Base-by-base conservation (phyloP, 2,797 vertebrate species). In the Limnodromus scolopaceus region DNA sequence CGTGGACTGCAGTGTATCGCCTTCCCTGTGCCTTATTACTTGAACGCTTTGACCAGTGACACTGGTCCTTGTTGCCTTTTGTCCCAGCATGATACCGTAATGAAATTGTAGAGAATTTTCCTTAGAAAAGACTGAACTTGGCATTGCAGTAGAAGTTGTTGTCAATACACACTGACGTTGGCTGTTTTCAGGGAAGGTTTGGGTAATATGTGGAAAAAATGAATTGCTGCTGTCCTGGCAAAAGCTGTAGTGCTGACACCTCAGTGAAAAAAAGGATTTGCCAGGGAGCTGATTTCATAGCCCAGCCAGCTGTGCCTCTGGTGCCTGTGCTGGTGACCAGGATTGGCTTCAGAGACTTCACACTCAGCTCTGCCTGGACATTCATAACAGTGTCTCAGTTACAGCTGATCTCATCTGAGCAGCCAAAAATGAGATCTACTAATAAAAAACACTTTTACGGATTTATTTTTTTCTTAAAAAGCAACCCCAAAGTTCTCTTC, bases 1-100 rank as follows among this genome's bases (percentile, higher is more conserved):
- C 0, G 0, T 54, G 22, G n/a, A 11, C 66, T 65, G 27, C 9
- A 18, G 41, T 54, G 3, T 17, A 13, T 9, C 69, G 2, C 5
- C 18, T 79, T 79, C 17, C 2, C 7, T 82, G 82, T 83, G 43
- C 55, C n/a, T 66, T 13, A 3, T 48, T 63, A 13, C 45, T 69
- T 55, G 36, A 45, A 32, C 13, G 1, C 24, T 30, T 46, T 3
- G 6, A 84, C 22, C 16, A 34, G 18, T 70, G 17, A 25, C 12
- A 5, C 24, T 45, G 46, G 2, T 75, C 4, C 46, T 60, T 65
- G 41, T 18, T 48, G 46, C 15, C 58, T 79, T 91, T 74, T 82
- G 36, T 17, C 46, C 17, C 15, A 32, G 28, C 77, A 17, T 1
- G 2, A 11, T 41, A 27, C 19, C 11, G 68, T 25, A 25, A 51